A percentile compares a stretch with the other conserved stretches of the same genome.
Evolutionary conservation across 2,888 invertebrate species (phyloP).

Genomic region (Polyommatus icarus): DNA sequence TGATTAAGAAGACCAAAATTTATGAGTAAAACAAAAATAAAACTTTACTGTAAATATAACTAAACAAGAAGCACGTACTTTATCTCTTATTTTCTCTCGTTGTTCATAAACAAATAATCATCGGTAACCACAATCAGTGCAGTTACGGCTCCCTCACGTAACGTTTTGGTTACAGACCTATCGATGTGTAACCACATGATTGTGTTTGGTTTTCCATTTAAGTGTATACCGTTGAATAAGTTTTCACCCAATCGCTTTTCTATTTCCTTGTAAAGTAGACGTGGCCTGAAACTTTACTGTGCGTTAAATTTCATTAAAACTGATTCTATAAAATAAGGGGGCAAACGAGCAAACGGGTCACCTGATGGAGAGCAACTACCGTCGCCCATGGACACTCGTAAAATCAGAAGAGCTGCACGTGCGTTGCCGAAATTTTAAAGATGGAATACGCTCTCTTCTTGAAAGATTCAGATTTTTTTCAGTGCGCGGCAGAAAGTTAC

Average conservation of each 20-base stretch:
- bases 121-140: slow-evolving; percentile 53
- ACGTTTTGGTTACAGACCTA: slow-evolving; percentile 58
- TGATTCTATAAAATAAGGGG: background rate
- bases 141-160: slow-evolving; percentile 61
- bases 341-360: too few relatives aligned
- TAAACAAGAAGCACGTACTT: background rate
- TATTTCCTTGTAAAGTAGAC: background rate
- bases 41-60: background rate
- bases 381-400: too few relatives aligned
- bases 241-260: slow-evolving; percentile 19
- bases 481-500: too few relatives aligned
- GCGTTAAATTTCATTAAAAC: background rate
- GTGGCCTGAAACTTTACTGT: background rate
- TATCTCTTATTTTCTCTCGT: background rate
- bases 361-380: too few relatives aligned
- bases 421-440: too few relatives aligned
- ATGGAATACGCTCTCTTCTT: too few relatives aligned
- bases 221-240: slow-evolving; percentile 28
- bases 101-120: slow-evolving; percentile 27
- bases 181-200: slow-evolving; percentile 65
- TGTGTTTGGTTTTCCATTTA: slow-evolving; percentile 40
- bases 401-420: too few relatives aligned
- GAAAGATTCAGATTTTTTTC: too few relatives aligned
- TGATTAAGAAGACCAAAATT: background rate
- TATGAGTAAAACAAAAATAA: background rate